A percentile compares a stretch with the other conserved stretches of the same genome.
These are phyloP conservation scores for Spodoptera picta DNA, from an alignment of 2,888 invertebrate species.

Conservation along the genomic window DNA sequence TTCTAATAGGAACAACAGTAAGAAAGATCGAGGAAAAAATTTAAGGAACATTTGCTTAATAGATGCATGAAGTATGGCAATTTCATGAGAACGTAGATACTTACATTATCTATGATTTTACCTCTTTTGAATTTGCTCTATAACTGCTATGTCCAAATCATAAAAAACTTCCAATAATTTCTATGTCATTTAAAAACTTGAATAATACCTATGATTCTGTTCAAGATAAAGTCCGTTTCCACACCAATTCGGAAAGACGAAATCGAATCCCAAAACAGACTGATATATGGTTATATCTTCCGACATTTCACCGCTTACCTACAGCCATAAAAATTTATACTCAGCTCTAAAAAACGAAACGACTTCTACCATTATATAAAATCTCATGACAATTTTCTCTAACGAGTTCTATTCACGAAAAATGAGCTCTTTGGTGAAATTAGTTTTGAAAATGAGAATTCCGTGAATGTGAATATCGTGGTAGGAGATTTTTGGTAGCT, in stretches of 20 bases:
- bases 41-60: no score
- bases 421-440: slow-evolving; percentile 20
- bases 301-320: slow-evolving; percentile 52
- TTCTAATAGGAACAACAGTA: no score
- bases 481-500: slow-evolving; percentile 18
- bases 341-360: slow-evolving; percentile 15
- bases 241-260: slow-evolving; percentile 29
- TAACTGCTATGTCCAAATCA: no score
- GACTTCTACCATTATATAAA: slow-evolving; percentile 14
- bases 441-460: slow-evolving; percentile 22
- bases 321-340: slow-evolving; percentile 52
- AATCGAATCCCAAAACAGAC: slow-evolving; percentile 44
- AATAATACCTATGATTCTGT: no score
- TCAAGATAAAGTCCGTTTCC: slow-evolving; percentile 43
- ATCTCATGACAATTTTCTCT: slow-evolving; percentile 29
- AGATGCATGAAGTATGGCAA: no score
- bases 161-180: no score
- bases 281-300: slow-evolving; percentile 63
- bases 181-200: no score
- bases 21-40: no score
- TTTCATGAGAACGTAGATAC: no score
- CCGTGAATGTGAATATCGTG: slow-evolving; percentile 17
- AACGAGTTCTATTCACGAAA: slow-evolving; percentile 37
- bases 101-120: no score
- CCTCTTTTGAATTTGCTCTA: no score